phyloP scores from a whole-genome alignment of 2,113 vertebrate species.

The Delphinus delphis region DNA sequence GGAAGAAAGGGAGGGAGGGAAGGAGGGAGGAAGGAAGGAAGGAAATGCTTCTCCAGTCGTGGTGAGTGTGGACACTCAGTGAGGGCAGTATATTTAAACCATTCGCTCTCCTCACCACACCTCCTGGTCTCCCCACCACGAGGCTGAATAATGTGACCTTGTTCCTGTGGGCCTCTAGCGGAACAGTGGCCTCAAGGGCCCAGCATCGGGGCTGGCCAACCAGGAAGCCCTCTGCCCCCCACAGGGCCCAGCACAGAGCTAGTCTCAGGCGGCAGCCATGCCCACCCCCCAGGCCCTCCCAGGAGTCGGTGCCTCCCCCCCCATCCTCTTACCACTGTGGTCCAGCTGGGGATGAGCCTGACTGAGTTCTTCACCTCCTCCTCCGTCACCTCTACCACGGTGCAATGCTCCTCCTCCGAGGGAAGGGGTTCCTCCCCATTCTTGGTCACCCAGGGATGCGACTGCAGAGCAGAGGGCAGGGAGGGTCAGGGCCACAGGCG shows the following conservation, averaged over 20 bases:
- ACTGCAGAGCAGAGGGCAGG: conserved; percentile 75
- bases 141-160: background rate
- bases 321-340: conserved; percentile 91
- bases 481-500: background rate
- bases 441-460: conserved; percentile 93
- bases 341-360: conserved; percentile 95
- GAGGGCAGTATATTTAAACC: background rate
- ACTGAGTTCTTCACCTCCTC: conserved; percentile 98
- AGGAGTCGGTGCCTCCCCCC: background rate
- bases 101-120: background rate
- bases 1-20: background rate
- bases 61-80: background rate
- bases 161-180: background rate
- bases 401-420: conserved; percentile 96
- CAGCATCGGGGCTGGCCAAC: background rate
- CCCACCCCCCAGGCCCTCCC: background rate
- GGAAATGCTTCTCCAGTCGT: background rate
- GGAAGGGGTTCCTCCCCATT: conserved; percentile 89
- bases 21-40: background rate
- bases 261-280: background rate
- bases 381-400: conserved; percentile 95
- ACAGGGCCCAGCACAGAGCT: background rate
- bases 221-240: background rate
- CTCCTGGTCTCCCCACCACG: background rate
- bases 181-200: background rate